Conservation (phyloP, 2,888 invertebrate genomes). For the Beris chalybata region DNA sequence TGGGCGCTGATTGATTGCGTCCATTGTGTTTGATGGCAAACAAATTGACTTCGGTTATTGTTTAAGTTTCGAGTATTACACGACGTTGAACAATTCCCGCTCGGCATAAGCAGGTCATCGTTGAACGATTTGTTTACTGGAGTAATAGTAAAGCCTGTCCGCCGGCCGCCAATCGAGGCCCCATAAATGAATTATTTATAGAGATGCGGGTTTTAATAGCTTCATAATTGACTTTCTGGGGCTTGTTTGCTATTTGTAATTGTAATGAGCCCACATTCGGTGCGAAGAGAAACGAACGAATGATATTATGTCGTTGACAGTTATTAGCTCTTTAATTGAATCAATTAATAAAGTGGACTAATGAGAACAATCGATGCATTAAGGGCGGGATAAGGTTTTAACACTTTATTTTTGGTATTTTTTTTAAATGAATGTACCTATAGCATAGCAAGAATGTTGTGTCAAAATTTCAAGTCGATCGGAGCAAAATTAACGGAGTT, state of each 20-base stretch:
- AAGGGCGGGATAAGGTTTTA: no score
- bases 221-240: background rate
- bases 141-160: background rate
- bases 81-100: constrained; percentile 1
- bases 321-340: no score
- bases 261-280: constrained; percentile 5
- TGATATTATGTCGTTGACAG: no score
- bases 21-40: constrained; percentile 23
- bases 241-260: constrained; percentile 12
- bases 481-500: no score
- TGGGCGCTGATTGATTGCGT: constrained; percentile 29
- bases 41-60: constrained; percentile 27
- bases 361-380: no score
- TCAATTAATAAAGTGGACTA: no score
- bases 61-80: constrained; percentile 1
- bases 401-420: no score
- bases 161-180: background rate
- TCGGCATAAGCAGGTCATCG: constrained; percentile 18
- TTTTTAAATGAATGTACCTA: no score
- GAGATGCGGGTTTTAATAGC: background rate
- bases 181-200: constrained; percentile 25
- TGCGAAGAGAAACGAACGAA: background rate
- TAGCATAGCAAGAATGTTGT: no score
- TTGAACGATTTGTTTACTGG: constrained; percentile 27
- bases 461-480: no score